Conservation (phyloP, 2,113 vertebrate species). For the Camelus dromedarius region DNA sequence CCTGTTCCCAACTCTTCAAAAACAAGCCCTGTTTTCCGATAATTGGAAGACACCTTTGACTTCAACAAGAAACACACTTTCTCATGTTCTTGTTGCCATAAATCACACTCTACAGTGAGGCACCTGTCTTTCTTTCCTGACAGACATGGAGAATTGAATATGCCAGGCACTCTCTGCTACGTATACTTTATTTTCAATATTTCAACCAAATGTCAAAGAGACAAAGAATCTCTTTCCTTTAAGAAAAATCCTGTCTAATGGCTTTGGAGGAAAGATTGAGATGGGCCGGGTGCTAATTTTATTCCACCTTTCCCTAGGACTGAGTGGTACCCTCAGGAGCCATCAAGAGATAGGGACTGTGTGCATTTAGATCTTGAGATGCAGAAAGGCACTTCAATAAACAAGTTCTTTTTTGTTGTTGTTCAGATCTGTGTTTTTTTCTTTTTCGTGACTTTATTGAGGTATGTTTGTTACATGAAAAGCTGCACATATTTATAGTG, state of each 20-base stretch:
- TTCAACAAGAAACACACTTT: slow-evolving; percentile 15
- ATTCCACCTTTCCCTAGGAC: background rate
- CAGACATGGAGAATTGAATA: slow-evolving; percentile 39
- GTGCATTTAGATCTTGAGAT: background rate
- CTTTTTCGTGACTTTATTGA: background rate
- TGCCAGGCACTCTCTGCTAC: slow-evolving; percentile 1
- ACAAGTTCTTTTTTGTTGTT: background rate
- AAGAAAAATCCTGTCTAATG: slow-evolving; percentile 26
- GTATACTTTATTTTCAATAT: slow-evolving; percentile 60
- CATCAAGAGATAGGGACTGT: background rate
- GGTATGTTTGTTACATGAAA: background rate
- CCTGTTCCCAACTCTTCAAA: background rate
- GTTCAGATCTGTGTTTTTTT: background rate
- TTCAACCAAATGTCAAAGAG: slow-evolving; percentile 69
- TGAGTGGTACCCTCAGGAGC: background rate
- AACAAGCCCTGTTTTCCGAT: background rate
- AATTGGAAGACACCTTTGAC: slow-evolving; percentile 49
- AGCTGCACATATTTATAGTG: background rate
- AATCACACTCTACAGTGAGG: slow-evolving; percentile 24
- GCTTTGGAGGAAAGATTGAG: background rate
- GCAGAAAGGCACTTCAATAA: background rate
- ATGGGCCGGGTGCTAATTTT: background rate
- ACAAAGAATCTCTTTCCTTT: background rate
- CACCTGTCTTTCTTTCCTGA: slow-evolving; percentile 57
- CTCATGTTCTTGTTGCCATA: slow-evolving; percentile 27